Base-by-base conservation (phyloP, 2,888 invertebrate genomes). In the Luperina nickerlii region DNA sequence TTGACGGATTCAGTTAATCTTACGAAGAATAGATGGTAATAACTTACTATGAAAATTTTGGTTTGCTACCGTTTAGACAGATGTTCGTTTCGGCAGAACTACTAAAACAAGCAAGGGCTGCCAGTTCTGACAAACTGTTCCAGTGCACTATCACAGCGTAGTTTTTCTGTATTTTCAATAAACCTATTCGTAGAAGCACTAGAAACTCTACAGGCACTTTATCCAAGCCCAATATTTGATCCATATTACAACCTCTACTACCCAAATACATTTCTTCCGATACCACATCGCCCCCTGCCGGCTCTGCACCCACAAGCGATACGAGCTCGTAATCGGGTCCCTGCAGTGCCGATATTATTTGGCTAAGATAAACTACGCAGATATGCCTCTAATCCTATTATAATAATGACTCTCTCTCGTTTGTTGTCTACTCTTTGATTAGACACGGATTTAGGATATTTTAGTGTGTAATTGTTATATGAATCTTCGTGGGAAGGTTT, bases 301-400 rank as follows among this genome's bases (percentile, higher is more conserved):
- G 45, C 78, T 86, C 82, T 65, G 75, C 68, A 62, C 48, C 75
- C 78, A 69, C 81, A 78, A 88, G 74, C 86, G 88, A 85, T 78
- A 48, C 69, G 70, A 69, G 62, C 85, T 81, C 72, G 85, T 92
- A 92, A 92, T 92, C 92, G 90, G 91, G 89, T 92, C 89, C 79
- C 84, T 87, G 88, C 91, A 92, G 87, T 85, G 83, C 77, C 84
- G 79, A 84, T 91, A 91, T 90, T 90, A 90, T 91, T 92, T 91
- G 91, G 87, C 83, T 91, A 89, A 90, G 91, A 91, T 92, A 90
- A 90, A 90, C 90, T 89, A 87, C 83, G 75, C 79, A 75, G 81
- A 84, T 86, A 86, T 84, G 82, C 73, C 60, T 74, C 42, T 89
- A 87, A 89, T 89, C 88, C 88, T 83, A 84, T 89, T 90, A 89